phyloP scores from a whole-genome alignment of 2,888 invertebrate species.

The Proisotoma minuta region DNA sequence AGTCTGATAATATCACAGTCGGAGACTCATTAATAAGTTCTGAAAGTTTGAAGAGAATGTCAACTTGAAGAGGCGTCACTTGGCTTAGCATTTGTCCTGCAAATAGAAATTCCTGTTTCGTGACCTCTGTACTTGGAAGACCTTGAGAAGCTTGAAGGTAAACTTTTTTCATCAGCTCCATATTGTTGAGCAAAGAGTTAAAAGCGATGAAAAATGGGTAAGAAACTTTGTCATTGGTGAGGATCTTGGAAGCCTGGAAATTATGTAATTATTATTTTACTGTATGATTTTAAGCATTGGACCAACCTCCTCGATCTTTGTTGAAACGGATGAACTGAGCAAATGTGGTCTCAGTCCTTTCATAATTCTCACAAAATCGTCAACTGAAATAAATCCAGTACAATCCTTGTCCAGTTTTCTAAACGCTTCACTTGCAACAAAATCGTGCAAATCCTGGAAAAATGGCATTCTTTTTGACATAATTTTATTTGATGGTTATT shows the following conservation, averaged over 20 bases:
- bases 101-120: slow-evolving; percentile 57
- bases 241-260: not conserved
- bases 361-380: slow-evolving; percentile 56
- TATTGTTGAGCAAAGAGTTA: slow-evolving; percentile 58
- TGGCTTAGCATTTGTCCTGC: slow-evolving; percentile 59
- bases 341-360: slow-evolving; percentile 35
- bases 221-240: slow-evolving; percentile 50
- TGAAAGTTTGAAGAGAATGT: slow-evolving; percentile 52
- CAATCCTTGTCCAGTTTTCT: slow-evolving; percentile 53
- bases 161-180: slow-evolving; percentile 59
- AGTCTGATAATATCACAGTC: slow-evolving; percentile 51
- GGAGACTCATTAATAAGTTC: slow-evolving; percentile 50
- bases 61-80: slow-evolving; percentile 57
- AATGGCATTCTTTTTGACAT: not conserved
- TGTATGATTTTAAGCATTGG: not conserved
- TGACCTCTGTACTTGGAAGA: slow-evolving; percentile 52
- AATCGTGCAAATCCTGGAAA: slow-evolving; percentile 59
- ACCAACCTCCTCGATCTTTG: slow-evolving; percentile 28
- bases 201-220: slow-evolving; percentile 60
- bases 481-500: not conserved
- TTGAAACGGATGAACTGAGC: slow-evolving; percentile 23
- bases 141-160: slow-evolving; percentile 53
- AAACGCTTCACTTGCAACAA: slow-evolving; percentile 58
- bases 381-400: slow-evolving; percentile 55
- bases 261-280: not conserved